These are phyloP conservation scores for Chrysocyon brachyurus DNA, from an alignment of 2,797 vertebrate species.

Conservation along the genomic window DNA sequence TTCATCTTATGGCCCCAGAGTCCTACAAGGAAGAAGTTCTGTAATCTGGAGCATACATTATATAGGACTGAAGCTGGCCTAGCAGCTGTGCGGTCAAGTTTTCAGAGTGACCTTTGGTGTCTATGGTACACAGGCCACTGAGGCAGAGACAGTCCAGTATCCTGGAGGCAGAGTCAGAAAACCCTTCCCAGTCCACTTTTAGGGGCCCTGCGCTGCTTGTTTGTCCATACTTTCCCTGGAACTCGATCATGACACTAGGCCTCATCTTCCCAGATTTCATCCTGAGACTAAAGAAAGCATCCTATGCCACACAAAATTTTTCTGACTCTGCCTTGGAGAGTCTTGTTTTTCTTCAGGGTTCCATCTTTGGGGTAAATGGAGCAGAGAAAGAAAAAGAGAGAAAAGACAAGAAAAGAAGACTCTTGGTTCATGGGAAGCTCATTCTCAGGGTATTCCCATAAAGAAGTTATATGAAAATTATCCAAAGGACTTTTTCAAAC, in stretches of 20 bases:
- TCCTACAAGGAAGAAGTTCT: neutral
- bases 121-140: neutral
- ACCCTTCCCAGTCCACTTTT: neutral
- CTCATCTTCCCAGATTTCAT: neutral
- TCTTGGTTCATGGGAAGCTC: neutral
- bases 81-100: neutral
- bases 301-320: neutral
- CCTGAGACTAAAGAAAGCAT: neutral
- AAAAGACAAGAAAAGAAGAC: neutral
- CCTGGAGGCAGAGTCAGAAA: neutral
- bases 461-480: neutral
- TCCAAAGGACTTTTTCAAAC: neutral
- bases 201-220: neutral
- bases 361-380: neutral
- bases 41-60: neutral
- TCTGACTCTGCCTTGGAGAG: neutral
- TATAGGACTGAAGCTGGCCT: neutral
- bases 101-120: neutral
- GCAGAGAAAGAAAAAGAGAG: neutral
- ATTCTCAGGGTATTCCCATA: neutral
- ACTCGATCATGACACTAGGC: neutral
- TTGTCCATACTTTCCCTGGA: neutral
- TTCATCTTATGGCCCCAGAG: neutral
- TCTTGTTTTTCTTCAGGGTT: neutral
- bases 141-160: neutral